Percentiles rank a stretch among this genome's conserved stretches.
Conservation (phyloP, 2,888 invertebrate species). For the Polyommatus iphigenia region DNA sequence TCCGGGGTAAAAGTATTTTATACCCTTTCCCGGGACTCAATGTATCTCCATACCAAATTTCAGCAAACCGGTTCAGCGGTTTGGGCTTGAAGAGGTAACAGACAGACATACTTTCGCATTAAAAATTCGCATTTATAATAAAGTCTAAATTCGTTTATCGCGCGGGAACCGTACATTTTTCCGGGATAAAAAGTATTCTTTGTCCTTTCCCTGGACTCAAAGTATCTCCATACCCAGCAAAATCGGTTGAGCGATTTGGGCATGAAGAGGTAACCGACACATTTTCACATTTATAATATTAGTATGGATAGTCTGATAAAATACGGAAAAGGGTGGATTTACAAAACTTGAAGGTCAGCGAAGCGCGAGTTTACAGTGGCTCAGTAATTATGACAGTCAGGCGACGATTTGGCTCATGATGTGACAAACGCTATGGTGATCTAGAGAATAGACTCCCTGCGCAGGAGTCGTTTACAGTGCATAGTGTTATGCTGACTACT, state of each 20-base stretch:
- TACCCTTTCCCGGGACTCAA: no score
- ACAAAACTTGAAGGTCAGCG: not conserved
- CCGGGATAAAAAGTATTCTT: no score
- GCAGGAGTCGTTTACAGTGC: constrained; percentile 38
- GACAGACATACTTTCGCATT: not conserved
- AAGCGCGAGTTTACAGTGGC: not conserved
- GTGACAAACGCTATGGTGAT: constrained; percentile 39
- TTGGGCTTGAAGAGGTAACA: no score
- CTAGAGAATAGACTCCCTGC: constrained; percentile 31
- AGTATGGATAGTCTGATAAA: not conserved
- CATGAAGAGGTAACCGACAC: no score
- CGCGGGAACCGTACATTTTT: no score
- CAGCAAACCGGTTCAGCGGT: no score
- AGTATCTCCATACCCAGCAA: no score
- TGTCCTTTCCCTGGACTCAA: no score
- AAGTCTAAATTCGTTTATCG: no score
- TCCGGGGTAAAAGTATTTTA: no score
- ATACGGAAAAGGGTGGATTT: not conserved
- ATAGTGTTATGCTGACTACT: not conserved
- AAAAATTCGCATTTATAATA: not conserved
- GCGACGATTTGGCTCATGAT: constrained; percentile 48
- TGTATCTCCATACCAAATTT: no score
- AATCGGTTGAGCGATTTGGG: no score
- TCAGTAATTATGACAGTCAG: constrained; percentile 37
- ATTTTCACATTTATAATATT: not conserved